phyloP scores from a whole-genome alignment of 1,140 invertebrate genomes.

The Anthonomus grandis region DNA sequence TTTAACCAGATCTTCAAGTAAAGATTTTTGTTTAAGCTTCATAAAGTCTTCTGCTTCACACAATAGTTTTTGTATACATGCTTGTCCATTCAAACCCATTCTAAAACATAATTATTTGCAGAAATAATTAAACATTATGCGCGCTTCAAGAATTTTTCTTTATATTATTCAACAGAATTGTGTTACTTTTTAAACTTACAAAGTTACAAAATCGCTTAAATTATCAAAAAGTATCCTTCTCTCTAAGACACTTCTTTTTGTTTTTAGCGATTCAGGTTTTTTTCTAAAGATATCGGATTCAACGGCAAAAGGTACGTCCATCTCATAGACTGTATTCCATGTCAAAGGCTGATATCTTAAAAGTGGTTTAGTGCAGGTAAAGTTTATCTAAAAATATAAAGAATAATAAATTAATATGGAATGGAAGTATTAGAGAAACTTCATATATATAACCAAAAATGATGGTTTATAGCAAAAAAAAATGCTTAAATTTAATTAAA shows the following conservation, averaged over 20 bases:
- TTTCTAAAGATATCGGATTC: constrained; percentile 26
- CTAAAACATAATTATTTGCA: constrained; percentile 42
- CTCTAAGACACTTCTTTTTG: constrained; percentile 28
- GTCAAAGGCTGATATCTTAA: constrained; percentile 34
- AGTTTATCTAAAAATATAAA: constrained; percentile 34
- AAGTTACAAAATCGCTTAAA: constrained; percentile 19
- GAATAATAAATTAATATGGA: no score
- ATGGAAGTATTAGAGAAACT: no score
- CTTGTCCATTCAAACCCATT: constrained; percentile 60
- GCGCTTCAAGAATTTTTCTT: background rate
- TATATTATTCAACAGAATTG: background rate
- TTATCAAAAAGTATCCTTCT: constrained; percentile 22
- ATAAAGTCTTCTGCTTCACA: constrained; percentile 62
- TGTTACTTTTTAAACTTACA: constrained; percentile 12
- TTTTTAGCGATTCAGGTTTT: constrained; percentile 7
- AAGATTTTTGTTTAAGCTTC: constrained; percentile 57
- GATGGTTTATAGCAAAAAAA: no score
- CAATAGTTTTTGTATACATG: constrained; percentile 63
- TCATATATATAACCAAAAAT: no score
- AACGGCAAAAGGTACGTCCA: constrained; percentile 37
- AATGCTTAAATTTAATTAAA: no score
- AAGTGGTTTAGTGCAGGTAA: constrained; percentile 32
- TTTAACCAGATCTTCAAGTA: constrained; percentile 64
- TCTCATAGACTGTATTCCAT: constrained; percentile 33
- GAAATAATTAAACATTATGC: background rate